A percentile compares a stretch with the other conserved stretches of the same genome.
phyloP scores from a whole-genome alignment of 64 coral and sea anemone genomes.

The Montipora sp. region DNA sequence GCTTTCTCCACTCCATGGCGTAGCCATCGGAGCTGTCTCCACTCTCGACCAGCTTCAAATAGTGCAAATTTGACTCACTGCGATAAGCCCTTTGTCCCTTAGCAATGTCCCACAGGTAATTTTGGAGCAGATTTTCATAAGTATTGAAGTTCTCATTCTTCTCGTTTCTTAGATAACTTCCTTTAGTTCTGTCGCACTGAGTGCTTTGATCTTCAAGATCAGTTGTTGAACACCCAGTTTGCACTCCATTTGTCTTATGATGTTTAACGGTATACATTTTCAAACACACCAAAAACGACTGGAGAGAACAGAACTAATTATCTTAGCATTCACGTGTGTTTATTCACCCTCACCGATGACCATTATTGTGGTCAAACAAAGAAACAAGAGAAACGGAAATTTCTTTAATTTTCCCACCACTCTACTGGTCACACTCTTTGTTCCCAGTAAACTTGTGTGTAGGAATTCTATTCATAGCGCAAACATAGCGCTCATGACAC shows the following conservation, averaged over 20 bases:
- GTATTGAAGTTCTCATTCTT: not conserved
- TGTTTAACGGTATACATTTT: slow-evolving; percentile 19
- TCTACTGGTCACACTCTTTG: too few species aligned
- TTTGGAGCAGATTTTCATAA: slow-evolving; percentile 25
- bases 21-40: slow-evolving; percentile 57
- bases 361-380: too few species aligned
- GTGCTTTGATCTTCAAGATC: not conserved
- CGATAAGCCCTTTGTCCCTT: slow-evolving; percentile 51
- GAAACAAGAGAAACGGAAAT: too few species aligned
- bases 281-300: not conserved
- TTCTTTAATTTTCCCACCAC: too few species aligned
- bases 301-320: not conserved
- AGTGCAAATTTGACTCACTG: slow-evolving; percentile 12
- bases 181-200: not conserved
- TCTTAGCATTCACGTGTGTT: slow-evolving; percentile 3
- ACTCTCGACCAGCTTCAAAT: slow-evolving; percentile 32
- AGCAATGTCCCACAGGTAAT: slow-evolving; percentile 42
- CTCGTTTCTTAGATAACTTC: not conserved
- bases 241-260: not conserved
- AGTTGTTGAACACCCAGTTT: not conserved
- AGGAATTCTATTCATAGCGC: too few species aligned
- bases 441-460: too few species aligned
- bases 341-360: not conserved
- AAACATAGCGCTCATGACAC: too few species aligned
- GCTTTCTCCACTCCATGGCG: slow-evolving; percentile 40